Conservation (phyloP, 1,140 invertebrate species). For the Ostrea edulis region DNA sequence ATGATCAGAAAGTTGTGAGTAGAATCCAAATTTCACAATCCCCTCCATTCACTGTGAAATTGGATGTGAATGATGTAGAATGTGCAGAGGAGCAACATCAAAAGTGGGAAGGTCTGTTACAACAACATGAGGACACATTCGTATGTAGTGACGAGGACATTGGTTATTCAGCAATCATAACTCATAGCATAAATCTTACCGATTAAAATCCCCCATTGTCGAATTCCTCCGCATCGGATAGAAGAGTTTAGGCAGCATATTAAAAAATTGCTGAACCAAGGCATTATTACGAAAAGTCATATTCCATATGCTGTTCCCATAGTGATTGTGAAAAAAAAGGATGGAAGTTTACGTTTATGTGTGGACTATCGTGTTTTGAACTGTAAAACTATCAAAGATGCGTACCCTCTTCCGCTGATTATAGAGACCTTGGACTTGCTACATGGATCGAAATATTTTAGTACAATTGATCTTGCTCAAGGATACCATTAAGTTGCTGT, state of each 20-base stretch:
- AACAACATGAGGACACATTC: constrained; percentile 44
- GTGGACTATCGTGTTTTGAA: constrained; percentile 59
- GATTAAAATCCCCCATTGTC: constrained; percentile 47
- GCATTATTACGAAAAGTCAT: constrained; percentile 46
- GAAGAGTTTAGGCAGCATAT: constrained; percentile 50
- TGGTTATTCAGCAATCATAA: constrained; percentile 47
- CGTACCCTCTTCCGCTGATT: constrained; percentile 49
- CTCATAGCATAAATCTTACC: constrained; percentile 45
- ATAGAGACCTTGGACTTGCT: constrained; percentile 52
- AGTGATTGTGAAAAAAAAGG: constrained; percentile 59
- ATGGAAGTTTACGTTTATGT: constrained; percentile 60
- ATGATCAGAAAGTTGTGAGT: neutral
- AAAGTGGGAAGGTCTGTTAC: constrained; percentile 17
- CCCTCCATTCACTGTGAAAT: neutral
- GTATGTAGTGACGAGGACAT: constrained; percentile 42
- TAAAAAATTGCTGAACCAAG: constrained; percentile 49
- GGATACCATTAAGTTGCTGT: constrained; percentile 78
- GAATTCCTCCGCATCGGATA: constrained; percentile 56
- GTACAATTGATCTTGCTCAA: constrained; percentile 58
- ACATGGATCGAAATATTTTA: constrained; percentile 71
- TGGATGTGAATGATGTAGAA: constrained; percentile 36
- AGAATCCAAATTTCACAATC: neutral
- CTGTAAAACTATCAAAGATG: constrained; percentile 44
- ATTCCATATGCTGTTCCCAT: constrained; percentile 55
- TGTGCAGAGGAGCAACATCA: constrained; percentile 36